Conservation (phyloP, 2,113 vertebrate genomes). For the Canis aureus region DNA sequence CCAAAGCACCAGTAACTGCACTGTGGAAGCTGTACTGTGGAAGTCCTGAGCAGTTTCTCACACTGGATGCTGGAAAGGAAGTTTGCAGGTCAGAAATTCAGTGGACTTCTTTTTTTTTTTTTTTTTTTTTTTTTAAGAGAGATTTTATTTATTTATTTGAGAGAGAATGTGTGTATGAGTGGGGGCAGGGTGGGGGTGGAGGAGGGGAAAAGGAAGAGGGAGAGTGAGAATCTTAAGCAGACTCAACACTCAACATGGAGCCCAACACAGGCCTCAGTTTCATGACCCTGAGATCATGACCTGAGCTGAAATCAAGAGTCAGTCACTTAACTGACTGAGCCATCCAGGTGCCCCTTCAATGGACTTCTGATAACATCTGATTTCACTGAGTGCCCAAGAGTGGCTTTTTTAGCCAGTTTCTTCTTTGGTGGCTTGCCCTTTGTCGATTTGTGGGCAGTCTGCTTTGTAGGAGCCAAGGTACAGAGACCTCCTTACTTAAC, state of each 20-base stretch:
- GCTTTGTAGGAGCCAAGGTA: not conserved
- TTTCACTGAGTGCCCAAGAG: not conserved
- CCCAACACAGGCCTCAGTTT: not conserved
- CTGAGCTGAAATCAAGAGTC: not conserved
- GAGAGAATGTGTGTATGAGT: not conserved
- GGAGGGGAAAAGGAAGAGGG: not conserved
- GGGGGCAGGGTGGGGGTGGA: not conserved
- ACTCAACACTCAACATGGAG: not conserved
- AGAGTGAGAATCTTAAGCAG: not conserved
- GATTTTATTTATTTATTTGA: not conserved
- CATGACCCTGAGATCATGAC: not conserved
- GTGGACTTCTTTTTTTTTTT: constrained; percentile 82
- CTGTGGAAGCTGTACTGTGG: not conserved
- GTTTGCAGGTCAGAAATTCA: constrained; percentile 85
- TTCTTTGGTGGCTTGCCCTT: not conserved
- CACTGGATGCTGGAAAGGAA: not conserved
- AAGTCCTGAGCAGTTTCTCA: not conserved
- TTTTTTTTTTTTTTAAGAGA: not conserved
- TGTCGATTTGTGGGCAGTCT: not conserved
- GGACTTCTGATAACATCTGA: constrained; percentile 86
- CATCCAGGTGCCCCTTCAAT: not conserved
- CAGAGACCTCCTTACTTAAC: not conserved
- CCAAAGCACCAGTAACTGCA: not conserved
- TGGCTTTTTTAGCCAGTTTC: not conserved
- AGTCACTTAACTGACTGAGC: not conserved